Evolutionary conservation across 2,888 invertebrate species (phyloP), one percentile per base, ranked within the genome.

Genomic region (Caenorhabditis sp.): DNA sequence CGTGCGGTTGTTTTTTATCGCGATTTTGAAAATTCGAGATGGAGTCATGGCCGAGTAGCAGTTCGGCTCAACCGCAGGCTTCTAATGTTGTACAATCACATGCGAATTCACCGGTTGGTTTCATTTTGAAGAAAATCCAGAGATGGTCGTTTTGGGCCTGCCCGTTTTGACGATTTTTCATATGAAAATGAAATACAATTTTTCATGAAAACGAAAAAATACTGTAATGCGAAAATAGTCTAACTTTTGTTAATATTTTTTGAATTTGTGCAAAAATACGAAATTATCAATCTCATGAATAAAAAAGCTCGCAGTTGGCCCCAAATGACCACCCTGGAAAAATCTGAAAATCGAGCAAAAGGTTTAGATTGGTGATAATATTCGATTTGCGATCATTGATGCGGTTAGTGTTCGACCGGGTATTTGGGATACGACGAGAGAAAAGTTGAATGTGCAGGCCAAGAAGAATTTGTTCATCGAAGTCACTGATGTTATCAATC

Each of bases 331-430:
- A 38, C 38, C 38, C 38, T 38, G 38, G 14, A 38, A n/a, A n/a
- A n/a, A n/a, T n/a, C 38, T 38, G 38, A 38, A 38, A 38, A 38
- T 7, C 7, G 14, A 38, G 14, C 10, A 38, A 38, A 14, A 7
- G 38, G 38, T 38, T n/a, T n/a, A 62, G 27, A 61, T 78, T 2
- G 67, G 71, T 1, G 79, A 77, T 52, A 70, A 65, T 14, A 64
- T 77, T 20, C 26, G 77, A 14, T 75, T 72, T 36, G 63, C 72
- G 14, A 68, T 79, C n/a, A 76, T 76, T 54, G 64, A 70, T 20
- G 68, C 68, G 0, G 70, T 79, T n/a, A 26, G 43, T 17, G 59
- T 61, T 17, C 56, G 68, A 14, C 67, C 79, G n/a, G 67, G 57
- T 1, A 63, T 79, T 1, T 79, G 76, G 79, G 76, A 79, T 62